Evolutionary conservation across 2,113 vertebrate genomes (phyloP), one percentile per base, ranked within the genome.

Genomic region (Xiphophorus couchianus): DNA sequence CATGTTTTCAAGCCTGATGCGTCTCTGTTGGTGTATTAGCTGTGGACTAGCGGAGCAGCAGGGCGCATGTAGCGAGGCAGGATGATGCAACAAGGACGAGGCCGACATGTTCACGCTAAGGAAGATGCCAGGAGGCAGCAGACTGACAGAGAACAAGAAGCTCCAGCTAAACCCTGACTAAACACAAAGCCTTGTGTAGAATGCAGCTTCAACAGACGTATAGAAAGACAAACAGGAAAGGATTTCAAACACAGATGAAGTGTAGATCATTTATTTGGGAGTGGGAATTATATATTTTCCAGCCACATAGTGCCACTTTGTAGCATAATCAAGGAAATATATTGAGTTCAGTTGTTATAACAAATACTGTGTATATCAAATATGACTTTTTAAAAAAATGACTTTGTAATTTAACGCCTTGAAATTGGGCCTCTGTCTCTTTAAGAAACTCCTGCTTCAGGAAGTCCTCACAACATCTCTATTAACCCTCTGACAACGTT

Each of bases 51-150:
- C 37, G 29, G 27, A 73, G 71, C 37, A 44, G 61, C 28, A 27
- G 42, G 66, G 66, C 28, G 4, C 68, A 70, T 31, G 42, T 60
- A 74, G 14, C 66, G 58, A 80, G 66, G 31, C 61, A 2, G 25
- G n/a, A 7, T 78, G 81, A 75, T 70, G 76, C 66, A 84, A 77
- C 30, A 60, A 66, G 66, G 66, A 69, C 11, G 65, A 85, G 54
- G 66, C 15, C 71, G 63, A 64, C 66, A 30, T 61, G 58, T 65
- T 66, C 25, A 11, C 62, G 72, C 7, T 69, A 42, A 77, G 31
- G 72, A 33, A 73, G 39, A 10, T 69, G 74, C 30, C 78, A 69
- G 42, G 54, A 62, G 64, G 71, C 71, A 62, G 65, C 25, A 76
- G 29, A 73, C 62, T 61, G 61, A 81, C 35, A 65, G 27, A 78